Base-by-base conservation (phyloP, 2,113 vertebrate species). In the Hiodon tergisus region DNA sequence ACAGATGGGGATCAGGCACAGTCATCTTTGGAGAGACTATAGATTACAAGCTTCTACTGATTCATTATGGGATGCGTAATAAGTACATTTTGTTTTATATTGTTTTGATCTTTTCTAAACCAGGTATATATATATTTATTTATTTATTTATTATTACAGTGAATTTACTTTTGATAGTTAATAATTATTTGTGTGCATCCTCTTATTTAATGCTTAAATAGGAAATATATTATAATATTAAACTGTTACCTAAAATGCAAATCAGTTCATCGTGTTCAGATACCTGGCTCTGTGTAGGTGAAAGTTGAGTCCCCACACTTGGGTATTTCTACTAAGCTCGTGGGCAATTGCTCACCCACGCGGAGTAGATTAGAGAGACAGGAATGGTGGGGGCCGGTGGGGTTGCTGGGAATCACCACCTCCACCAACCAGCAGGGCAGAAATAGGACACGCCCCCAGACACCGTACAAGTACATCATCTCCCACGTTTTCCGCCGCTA, bases 391-490 rank as follows among this genome's bases (percentile, higher is more conserved):
- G 70, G 55, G 31, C 31, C 31, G 31, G 31, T 2, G 31, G 31
- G 31, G 31, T 31, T 31, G 31, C 31, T 31, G 31, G 63, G 17
- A 68, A 51, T 67, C 63, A 31, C 65, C 13, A 3, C 73, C 73
- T 67, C 47, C 73, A n/a, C 51, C 72, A 14, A 53, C 17, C 54
- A 9, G 46, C 6, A 46, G 54, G 47, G 59, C 73, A 75, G 62
- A 61, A 73, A 57, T 58, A 74, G 62, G 50, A 47, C 13, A 9
- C 6, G 62, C 52, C 61, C 17, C 63, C 63, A 66, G 63, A 47
- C 63, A 66, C 17, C 8, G 63, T 47, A 47, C 46, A 3, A 11
- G 3, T 47, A 66, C 8, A 9, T 13, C 4, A n/a, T 59, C 53
- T 63, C 71, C 71, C 31, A 58, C 55, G 69, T 46, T 16, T 48